Evolutionary conservation across 2,113 vertebrate genomes (phyloP).

Genomic region (Choloepus hoffmanni): DNA sequence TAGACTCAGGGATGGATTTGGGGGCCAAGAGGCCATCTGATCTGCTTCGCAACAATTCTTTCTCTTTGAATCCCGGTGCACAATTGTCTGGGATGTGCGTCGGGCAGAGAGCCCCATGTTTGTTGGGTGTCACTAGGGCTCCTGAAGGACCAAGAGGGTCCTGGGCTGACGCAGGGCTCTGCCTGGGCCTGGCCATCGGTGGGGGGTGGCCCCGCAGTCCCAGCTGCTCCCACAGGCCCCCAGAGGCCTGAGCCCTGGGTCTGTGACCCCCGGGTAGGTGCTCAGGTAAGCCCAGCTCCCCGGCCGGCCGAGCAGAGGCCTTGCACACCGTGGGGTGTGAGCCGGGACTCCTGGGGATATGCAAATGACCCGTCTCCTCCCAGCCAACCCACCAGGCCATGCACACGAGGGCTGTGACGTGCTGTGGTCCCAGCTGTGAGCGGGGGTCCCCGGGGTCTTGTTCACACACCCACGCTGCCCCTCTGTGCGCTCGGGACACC

Average conservation of each 20-base stretch:
- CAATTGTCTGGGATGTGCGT: too few species aligned
- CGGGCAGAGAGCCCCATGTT: too few species aligned
- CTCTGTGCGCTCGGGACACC: not conserved
- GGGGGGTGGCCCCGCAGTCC: not conserved
- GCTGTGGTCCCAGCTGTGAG: not conserved
- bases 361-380: not conserved
- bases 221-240: not conserved
- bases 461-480: not conserved
- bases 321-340: not conserved
- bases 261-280: not conserved
- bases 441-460: too few species aligned
- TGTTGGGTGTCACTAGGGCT: not conserved
- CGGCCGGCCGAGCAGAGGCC: too few species aligned
- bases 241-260: too few species aligned
- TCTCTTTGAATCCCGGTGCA: too few species aligned
- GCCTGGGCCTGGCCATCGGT: not conserved
- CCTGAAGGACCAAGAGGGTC: not conserved
- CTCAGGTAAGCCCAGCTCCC: not conserved
- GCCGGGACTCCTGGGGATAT: rapidly evolving
- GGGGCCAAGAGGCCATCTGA: too few species aligned
- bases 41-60: too few species aligned
- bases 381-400: not conserved
- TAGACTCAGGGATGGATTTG: too few species aligned
- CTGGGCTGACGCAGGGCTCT: not conserved
- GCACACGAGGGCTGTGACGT: not conserved